Conservation (phyloP, 2,797 vertebrate genomes). For the Meriones psammophilus region DNA sequence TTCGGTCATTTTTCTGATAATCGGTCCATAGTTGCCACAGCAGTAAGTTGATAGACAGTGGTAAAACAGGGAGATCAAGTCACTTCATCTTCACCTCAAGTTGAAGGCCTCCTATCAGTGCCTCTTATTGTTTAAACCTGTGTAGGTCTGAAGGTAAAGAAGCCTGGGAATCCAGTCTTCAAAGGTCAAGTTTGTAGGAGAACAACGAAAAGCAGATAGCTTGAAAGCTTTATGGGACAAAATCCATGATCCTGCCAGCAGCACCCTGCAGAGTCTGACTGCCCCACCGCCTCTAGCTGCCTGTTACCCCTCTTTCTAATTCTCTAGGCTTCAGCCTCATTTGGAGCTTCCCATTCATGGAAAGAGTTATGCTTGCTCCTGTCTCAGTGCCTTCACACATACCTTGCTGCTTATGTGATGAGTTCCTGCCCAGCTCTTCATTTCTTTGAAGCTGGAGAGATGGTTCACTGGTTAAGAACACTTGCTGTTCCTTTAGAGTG, state of each 20-base stretch:
- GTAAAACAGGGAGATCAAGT: not conserved
- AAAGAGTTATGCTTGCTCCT: not conserved
- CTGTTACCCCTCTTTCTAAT: not conserved
- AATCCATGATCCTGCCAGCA: not conserved
- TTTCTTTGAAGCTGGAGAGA: not conserved
- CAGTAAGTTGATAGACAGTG: not conserved
- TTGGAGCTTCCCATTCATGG: slow-evolving; percentile 23
- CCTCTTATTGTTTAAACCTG: not conserved
- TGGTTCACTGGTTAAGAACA: not conserved
- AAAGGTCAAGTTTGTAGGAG: not conserved
- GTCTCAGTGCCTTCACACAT: not conserved
- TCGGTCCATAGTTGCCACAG: not conserved
- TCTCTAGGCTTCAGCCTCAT: not conserved
- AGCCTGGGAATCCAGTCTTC: not conserved
- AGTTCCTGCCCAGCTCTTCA: not conserved
- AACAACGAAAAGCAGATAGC: not conserved
- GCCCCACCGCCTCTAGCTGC: not conserved
- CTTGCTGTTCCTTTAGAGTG: not conserved
- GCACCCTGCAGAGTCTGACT: not conserved
- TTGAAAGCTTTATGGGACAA: not conserved
- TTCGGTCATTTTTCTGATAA: not conserved
- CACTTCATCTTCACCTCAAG: not conserved
- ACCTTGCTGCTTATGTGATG: not conserved
- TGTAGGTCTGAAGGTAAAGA: not conserved
- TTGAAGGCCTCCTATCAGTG: not conserved